Conservation (phyloP, 2,888 invertebrate genomes). For the Vandiemenella viatica region DNA sequence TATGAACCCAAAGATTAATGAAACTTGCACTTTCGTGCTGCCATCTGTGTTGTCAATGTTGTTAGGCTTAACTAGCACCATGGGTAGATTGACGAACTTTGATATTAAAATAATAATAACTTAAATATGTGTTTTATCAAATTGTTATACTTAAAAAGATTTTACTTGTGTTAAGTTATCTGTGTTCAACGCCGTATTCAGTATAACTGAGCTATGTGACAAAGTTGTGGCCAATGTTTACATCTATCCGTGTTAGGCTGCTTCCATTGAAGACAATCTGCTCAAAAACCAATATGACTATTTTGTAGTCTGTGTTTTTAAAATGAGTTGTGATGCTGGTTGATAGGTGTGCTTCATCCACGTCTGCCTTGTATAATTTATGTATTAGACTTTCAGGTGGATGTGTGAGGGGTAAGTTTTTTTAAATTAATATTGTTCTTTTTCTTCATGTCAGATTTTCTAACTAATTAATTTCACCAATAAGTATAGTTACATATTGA, state of each 20-base stretch:
- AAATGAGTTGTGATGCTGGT: neutral
- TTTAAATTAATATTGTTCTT: too few relatives aligned
- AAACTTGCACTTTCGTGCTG: conserved; percentile 41
- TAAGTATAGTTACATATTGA: neutral
- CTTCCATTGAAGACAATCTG: conserved; percentile 15
- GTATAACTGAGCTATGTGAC: too few relatives aligned
- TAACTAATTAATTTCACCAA: too few relatives aligned
- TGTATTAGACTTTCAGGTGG: too few relatives aligned
- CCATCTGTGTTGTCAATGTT: conserved; percentile 73
- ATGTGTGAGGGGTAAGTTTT: too few relatives aligned
- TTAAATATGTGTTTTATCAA: conserved; percentile 6
- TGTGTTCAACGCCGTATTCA: too few relatives aligned
- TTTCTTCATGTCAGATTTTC: neutral
- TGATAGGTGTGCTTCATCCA: neutral
- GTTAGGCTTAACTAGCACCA: conserved; percentile 42
- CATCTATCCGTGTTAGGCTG: conserved; percentile 14
- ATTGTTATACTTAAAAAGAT: conserved; percentile 1
- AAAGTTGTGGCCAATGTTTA: conserved; percentile 17
- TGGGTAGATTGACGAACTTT: conserved; percentile 20
- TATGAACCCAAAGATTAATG: conserved; percentile 16
- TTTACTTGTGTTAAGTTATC: conserved; percentile 3
- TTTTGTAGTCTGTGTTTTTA: neutral
- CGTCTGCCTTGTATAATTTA: neutral
- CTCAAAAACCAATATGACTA: conserved; percentile 6
- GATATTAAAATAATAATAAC: conserved; percentile 9